phyloP scores from a whole-genome alignment of 2,113 vertebrate species.

The Myrmecobius fasciatus region DNA sequence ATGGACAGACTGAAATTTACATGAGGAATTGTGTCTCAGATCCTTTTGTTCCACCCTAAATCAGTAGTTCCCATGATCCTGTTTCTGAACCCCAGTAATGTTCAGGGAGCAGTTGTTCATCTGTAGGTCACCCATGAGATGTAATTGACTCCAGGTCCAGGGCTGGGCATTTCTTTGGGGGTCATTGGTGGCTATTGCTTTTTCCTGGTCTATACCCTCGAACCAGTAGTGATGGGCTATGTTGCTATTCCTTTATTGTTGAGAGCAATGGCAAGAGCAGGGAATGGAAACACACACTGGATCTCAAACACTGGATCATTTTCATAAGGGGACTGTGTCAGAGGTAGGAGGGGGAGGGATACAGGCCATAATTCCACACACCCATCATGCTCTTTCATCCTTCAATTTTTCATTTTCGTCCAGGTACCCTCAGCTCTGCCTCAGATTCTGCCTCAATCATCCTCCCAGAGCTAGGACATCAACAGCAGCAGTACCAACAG shows the following conservation, averaged over 20 bases:
- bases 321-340: neutral
- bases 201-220: rapidly evolving
- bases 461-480: too few species aligned
- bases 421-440: too few species aligned
- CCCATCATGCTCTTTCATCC: too few species aligned
- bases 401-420: too few species aligned
- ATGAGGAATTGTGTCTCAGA: too few species aligned
- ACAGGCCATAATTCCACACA: too few species aligned
- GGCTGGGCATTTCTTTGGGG: rapidly evolving
- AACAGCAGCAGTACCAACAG: too few species aligned
- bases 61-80: rapidly evolving
- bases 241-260: rapidly evolving
- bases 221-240: neutral
- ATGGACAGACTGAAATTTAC: too few species aligned
- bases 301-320: rapidly evolving
- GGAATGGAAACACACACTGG: neutral
- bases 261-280: neutral
- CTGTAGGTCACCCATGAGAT: rapidly evolving
- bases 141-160: neutral
- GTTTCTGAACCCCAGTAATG: neutral
- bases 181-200: neutral
- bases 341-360: neutral
- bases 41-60: neutral
- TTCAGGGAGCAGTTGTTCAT: slow-evolving; percentile 22
- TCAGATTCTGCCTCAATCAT: too few species aligned